These are phyloP conservation scores for Gambusia holbrooki DNA, from an alignment of 2,113 vertebrate genomes.

Conservation along the genomic window DNA sequence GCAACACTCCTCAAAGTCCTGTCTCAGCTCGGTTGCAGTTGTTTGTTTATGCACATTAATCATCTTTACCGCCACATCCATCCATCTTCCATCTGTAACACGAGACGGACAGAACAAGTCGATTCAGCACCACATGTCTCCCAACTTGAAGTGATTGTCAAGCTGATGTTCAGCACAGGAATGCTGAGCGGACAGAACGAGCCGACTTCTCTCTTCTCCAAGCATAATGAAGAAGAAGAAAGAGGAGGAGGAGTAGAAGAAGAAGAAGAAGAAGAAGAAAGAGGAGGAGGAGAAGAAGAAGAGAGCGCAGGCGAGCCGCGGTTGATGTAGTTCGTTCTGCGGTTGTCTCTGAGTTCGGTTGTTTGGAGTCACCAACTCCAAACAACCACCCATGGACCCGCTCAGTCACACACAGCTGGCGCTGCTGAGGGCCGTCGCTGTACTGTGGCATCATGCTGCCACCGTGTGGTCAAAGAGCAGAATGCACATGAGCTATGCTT, in stretches of 20 bases:
- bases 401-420: constrained; percentile 31
- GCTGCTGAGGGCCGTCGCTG: not conserved
- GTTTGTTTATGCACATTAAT: constrained; percentile 48
- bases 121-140: not conserved
- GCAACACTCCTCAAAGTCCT: constrained; percentile 28
- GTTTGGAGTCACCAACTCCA: constrained; percentile 62
- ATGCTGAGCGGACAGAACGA: constrained; percentile 52
- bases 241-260: constrained; percentile 18
- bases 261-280: constrained; percentile 25
- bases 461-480: constrained; percentile 50
- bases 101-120: constrained; percentile 17
- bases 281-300: constrained; percentile 19
- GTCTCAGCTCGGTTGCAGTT: constrained; percentile 17
- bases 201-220: constrained; percentile 33
- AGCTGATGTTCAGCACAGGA: constrained; percentile 12
- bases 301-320: constrained; percentile 29
- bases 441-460: constrained; percentile 56
- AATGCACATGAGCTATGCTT: not conserved
- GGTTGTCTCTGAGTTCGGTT: constrained; percentile 53
- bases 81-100: constrained; percentile 17
- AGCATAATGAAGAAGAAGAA: constrained; percentile 49
- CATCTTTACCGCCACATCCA: constrained; percentile 18
- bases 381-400: constrained; percentile 64
- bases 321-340: constrained; percentile 48
- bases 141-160: constrained; percentile 33